Conservation (phyloP, 2,797 vertebrate genomes). For the Ambastaia sidthimunki region DNA sequence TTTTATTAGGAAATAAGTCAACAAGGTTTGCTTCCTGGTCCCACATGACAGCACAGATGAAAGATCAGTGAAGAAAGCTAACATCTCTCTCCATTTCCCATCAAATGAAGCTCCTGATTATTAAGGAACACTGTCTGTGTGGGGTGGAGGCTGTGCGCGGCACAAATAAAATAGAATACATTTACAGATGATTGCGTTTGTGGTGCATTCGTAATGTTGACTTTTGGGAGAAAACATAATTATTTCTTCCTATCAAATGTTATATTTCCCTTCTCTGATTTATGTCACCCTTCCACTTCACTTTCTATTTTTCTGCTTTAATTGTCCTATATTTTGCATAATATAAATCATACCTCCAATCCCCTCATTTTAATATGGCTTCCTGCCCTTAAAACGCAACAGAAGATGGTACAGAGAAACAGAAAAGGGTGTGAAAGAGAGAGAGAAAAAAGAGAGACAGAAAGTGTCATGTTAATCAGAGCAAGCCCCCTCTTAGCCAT, state of each 20-base stretch:
- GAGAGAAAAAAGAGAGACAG: background rate
- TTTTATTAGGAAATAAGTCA: constrained; percentile 14
- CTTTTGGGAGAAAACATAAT: constrained; percentile 46
- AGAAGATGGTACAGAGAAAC: constrained; percentile 1
- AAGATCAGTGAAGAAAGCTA: constrained; percentile 48
- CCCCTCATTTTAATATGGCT: constrained; percentile 62
- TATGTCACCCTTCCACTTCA: constrained; percentile 12
- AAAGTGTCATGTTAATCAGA: constrained; percentile 69
- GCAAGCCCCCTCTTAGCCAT: constrained; percentile 70
- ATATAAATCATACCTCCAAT: constrained; percentile 70
- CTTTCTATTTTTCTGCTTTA: constrained; percentile 28
- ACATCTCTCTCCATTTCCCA: constrained; percentile 31
- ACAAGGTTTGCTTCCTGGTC: background rate
- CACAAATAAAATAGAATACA: constrained; percentile 45
- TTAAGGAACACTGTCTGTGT: constrained; percentile 34
- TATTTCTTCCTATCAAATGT: constrained; percentile 31
- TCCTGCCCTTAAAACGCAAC: background rate
- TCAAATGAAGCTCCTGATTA: constrained; percentile 51
- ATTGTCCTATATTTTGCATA: constrained; percentile 51
- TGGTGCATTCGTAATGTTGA: constrained; percentile 40
- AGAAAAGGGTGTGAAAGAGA: background rate
- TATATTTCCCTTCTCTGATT: constrained; percentile 18
- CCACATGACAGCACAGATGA: constrained; percentile 24
- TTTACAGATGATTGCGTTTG: constrained; percentile 42
- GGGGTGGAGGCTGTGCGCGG: constrained; percentile 3